These are phyloP conservation scores for Abrostola triplasia DNA, from an alignment of 2,888 invertebrate genomes.

Conservation along the genomic window DNA sequence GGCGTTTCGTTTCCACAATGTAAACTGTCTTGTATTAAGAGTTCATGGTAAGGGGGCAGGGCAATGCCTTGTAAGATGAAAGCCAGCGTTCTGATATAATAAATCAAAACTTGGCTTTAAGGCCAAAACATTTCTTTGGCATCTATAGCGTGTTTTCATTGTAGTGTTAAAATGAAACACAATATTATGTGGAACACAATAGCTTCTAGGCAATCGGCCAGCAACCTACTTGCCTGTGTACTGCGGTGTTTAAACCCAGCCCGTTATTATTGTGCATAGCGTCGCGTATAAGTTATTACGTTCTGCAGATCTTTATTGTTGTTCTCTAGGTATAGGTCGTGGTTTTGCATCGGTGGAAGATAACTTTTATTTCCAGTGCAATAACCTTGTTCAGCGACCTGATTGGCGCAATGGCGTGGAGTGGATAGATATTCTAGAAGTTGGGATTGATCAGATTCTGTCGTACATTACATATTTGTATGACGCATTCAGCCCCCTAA, in stretches of 20 bases:
- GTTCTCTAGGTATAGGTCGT: background rate
- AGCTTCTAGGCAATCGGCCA: slow-evolving; percentile 34
- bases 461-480: no score
- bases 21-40: no score
- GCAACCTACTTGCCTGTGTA: slow-evolving; percentile 31
- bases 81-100: slow-evolving; percentile 23
- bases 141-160: slow-evolving; percentile 26
- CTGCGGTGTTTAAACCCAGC: slow-evolving; percentile 6
- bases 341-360: no score
- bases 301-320: background rate
- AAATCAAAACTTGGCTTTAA: slow-evolving; percentile 49
- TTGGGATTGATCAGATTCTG: no score
- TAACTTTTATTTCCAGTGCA: no score
- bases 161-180: slow-evolving; percentile 38
- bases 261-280: slow-evolving; percentile 34
- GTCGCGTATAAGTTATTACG: slow-evolving; percentile 15
- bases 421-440: no score
- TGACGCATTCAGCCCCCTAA: no score
- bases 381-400: no score
- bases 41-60: background rate
- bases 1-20: no score
- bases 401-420: no score
- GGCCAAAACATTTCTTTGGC: slow-evolving; percentile 36
- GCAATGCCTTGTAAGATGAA: slow-evolving; percentile 4
- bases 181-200: slow-evolving; percentile 44